These are phyloP conservation scores for Apis mellifera DNA, from an alignment of 1,140 invertebrate species.

Conservation along the genomic window Amel_HAv3.1 CM009933.2:5966501-5967000, in stretches of 20 bases:
- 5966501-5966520: too few species aligned
- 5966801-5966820: constrained; percentile 62
- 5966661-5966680: too few species aligned
- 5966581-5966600: too few species aligned
- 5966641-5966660: too few species aligned
- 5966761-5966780: constrained; percentile 48
- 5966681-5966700: background rate
- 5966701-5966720: background rate
- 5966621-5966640: too few species aligned
- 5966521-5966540: too few species aligned
- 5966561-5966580: too few species aligned
- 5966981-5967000: too few species aligned
- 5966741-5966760: constrained; percentile 70
- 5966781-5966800: constrained; percentile 73
- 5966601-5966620: too few species aligned
- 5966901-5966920: background rate
- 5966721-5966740: background rate
- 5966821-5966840: constrained; percentile 41
- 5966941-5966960: background rate
- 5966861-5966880: background rate
- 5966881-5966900: background rate
- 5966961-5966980: background rate
- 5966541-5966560: too few species aligned
- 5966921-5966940: too few species aligned
- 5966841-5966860: constrained; percentile 3